Evolutionary conservation across 1,140 invertebrate genomes (phyloP).

Genomic region (Halotydeus destructor): DNA sequence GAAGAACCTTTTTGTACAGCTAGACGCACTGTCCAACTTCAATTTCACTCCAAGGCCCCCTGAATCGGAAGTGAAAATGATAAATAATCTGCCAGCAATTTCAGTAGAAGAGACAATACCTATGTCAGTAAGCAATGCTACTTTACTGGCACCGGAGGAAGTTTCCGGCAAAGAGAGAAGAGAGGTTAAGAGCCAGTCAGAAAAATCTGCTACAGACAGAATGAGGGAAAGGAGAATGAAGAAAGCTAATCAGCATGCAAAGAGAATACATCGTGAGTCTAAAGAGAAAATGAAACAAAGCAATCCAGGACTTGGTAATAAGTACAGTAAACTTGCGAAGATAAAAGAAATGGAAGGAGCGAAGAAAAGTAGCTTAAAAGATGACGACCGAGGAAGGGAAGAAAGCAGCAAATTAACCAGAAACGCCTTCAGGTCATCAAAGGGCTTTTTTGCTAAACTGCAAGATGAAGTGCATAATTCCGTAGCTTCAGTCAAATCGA

Average conservation of each 20-base stretch:
- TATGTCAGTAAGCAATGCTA: conserved; percentile 54
- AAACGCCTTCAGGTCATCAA: conserved; percentile 48
- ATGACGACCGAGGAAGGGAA: conserved; percentile 33
- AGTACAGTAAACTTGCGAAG: conserved; percentile 30
- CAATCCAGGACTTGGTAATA: too few relatives aligned
- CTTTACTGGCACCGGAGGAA: conserved; percentile 82
- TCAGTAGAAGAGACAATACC: conserved; percentile 90
- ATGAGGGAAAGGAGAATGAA: conserved; percentile 69
- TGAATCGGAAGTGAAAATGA: conserved; percentile 65
- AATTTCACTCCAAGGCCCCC: conserved; percentile 75
- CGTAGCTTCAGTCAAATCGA: too few relatives aligned
- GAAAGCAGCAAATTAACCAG: conserved; percentile 35
- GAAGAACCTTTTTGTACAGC: conserved; percentile 54
- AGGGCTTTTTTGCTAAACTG: conserved; percentile 54
- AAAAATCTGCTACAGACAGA: conserved; percentile 63
- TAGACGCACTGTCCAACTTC: conserved; percentile 81
- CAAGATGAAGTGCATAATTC: conserved; percentile 54
- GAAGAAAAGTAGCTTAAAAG: conserved; percentile 31
- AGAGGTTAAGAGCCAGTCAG: conserved; percentile 50
- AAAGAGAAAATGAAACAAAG: conserved; percentile 15
- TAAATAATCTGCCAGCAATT: conserved; percentile 75
- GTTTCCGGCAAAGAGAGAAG: conserved; percentile 47
- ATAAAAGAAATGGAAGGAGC: conserved; percentile 26
- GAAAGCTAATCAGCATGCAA: conserved; percentile 45
- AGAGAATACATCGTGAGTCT: conserved; percentile 10